Base-by-base conservation (phyloP, 2,888 invertebrate species). In the Acanthacorydalis orientalis region DNA sequence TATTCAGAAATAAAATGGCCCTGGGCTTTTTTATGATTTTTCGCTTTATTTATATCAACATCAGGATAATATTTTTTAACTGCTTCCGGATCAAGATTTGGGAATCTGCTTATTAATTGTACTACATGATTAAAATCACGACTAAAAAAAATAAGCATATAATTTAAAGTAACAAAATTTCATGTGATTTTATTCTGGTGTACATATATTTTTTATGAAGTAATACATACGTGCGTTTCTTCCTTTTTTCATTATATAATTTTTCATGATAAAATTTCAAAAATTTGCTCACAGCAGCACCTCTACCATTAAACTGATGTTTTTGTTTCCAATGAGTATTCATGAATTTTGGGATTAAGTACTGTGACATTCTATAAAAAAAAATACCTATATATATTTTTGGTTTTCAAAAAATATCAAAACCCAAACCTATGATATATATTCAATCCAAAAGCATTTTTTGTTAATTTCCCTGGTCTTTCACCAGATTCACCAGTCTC, bases 401-500 rank as follows among this genome's bases (percentile, higher is more conserved):
- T 11, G 34, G 23, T 31, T 38, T 4, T 42, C 6, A 4, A 23
- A 39, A 44, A 32, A 23, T 4, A 14, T 23, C 14, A 6, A 41
- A 41, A 6, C 14, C 12, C 49, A 53, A 57, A 68, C 66, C 61
- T 68, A 57, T 78, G 73, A 50, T 68, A 70, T 50, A 69, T 72
- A 46, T 63, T 68, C 45, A 80, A 61, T 53, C 86, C 87, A 52
- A 87, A 64, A 12, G 69, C 57, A 61, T 71, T 79, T 1, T 68
- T 58, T 14, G 72, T 73, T 51, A 77, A 58, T 58, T 73, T 71
- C 1, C 72, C 70, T 2, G 85, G 83, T 38, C 84, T 70, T 63
- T 90, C 89, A 3, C 89, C 90, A 49, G 75, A 78, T 59, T 81
- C 78, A 0, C 92, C 93, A 7, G 87, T 90, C 72, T 98, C 97